These are phyloP conservation scores for Lycaon pictus DNA, from an alignment of 2,113 vertebrate genomes.

Conservation along the genomic window DNA sequence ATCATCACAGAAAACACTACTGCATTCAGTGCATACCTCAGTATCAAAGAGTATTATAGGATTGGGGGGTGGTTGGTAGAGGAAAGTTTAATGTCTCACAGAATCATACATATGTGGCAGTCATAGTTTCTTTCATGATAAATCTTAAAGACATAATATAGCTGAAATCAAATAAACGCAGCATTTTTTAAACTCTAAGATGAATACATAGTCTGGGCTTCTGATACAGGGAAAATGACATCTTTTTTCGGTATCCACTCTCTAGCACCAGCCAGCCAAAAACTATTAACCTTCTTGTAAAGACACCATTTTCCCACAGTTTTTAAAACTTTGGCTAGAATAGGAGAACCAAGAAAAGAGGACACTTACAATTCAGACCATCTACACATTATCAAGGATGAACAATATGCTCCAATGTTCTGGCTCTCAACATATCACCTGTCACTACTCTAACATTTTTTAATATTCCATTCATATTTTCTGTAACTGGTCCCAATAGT, in stretches of 20 bases:
- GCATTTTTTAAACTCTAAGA: background rate
- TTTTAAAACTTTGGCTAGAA: background rate
- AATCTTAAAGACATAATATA: slow-evolving; percentile 7
- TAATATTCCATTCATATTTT: background rate
- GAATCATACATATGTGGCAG: background rate
- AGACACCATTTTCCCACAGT: background rate
- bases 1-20: background rate
- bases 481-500: background rate
- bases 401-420: background rate
- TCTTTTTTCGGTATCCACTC: background rate
- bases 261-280: background rate
- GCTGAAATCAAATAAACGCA: background rate
- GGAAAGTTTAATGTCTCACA: background rate
- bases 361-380: background rate
- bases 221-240: background rate
- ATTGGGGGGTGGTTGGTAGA: background rate
- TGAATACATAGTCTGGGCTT: background rate
- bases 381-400: background rate
- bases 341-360: background rate
- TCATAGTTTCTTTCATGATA: background rate
- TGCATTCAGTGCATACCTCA: background rate
- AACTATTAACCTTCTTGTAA: background rate
- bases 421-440: background rate
- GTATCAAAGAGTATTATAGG: background rate
- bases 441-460: background rate